These are phyloP conservation scores for Drosophila nr. medialis DNA, from an alignment of 2,888 invertebrate species.

Conservation along the genomic window DNA sequence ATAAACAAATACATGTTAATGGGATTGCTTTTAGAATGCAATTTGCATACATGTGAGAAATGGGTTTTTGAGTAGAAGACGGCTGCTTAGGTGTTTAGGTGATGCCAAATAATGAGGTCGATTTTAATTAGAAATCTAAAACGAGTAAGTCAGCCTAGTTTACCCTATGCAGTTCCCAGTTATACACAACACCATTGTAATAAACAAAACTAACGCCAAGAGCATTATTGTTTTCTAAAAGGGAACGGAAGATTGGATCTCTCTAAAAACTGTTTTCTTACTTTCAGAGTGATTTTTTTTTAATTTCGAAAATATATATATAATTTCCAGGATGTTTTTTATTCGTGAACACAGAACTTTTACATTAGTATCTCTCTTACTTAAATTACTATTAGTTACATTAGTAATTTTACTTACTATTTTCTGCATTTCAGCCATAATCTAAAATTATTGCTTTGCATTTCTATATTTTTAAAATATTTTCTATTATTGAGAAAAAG, in stretches of 20 bases:
- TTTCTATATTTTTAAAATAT: not conserved
- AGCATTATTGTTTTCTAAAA: not conserved
- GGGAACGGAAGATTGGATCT: not conserved
- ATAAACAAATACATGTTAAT: conserved; percentile 24
- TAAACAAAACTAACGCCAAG: not conserved
- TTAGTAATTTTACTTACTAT: not conserved
- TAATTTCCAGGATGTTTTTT: not conserved
- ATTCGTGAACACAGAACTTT: not conserved
- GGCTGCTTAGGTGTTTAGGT: not conserved
- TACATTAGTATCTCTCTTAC: not conserved
- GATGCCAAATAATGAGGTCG: not conserved
- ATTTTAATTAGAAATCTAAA: not conserved
- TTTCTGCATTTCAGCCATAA: not conserved
- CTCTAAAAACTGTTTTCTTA: not conserved
- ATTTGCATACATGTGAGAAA: not conserved
- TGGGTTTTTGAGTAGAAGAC: not conserved
- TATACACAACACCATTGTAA: too few species aligned
- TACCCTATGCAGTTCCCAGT: not conserved
- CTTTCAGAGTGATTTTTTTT: not conserved
- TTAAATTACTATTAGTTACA: not conserved
- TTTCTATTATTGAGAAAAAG: not conserved
- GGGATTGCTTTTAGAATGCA: conserved; percentile 13
- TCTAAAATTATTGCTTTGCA: not conserved
- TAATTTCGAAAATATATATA: not conserved
- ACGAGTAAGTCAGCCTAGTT: not conserved